These are phyloP conservation scores for Drosophila koepferae DNA, from an alignment of 2,888 invertebrate species.

Conservation along the genomic window DNA sequence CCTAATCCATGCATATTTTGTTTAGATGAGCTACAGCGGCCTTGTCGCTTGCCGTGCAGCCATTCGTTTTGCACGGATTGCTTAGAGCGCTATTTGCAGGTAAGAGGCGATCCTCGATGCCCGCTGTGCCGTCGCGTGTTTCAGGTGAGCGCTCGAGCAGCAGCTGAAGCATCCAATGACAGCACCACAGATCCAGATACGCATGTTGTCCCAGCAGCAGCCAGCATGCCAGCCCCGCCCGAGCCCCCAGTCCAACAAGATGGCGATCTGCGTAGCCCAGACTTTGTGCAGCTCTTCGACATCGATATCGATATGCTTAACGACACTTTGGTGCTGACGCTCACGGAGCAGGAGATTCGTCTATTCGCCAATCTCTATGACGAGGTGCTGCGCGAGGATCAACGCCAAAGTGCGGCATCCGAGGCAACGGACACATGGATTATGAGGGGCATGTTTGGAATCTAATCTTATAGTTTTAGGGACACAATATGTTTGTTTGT, in stretches of 20 bases:
- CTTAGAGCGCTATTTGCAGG: slow-evolving; percentile 45
- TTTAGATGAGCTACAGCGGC: slow-evolving; percentile 58
- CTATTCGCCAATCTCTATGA: slow-evolving; percentile 53
- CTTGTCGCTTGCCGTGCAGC: slow-evolving; percentile 48
- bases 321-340: slow-evolving; percentile 57
- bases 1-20: slow-evolving; percentile 60
- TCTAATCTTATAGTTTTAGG: slow-evolving; percentile 10
- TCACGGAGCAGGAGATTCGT: slow-evolving; percentile 61
- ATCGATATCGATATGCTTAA: slow-evolving; percentile 35
- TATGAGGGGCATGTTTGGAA: slow-evolving; percentile 18
- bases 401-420: slow-evolving; percentile 8
- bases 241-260: neutral
- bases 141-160: slow-evolving; percentile 39
- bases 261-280: slow-evolving; percentile 14
- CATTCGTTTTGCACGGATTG: slow-evolving; percentile 62
- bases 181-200: slow-evolving; percentile 42
- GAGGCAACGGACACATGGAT: slow-evolving; percentile 14
- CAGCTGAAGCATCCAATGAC: slow-evolving; percentile 35
- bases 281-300: slow-evolving; percentile 23
- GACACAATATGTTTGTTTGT: neutral
- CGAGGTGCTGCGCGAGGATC: slow-evolving; percentile 32
- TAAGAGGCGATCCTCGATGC: slow-evolving; percentile 54
- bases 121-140: slow-evolving; percentile 59
- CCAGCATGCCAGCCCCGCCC: slow-evolving; percentile 1
- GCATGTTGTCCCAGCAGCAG: slow-evolving; percentile 44